Base-by-base conservation (phyloP, 2,797 vertebrate species). In the Brachyrhaphis roseni region DNA sequence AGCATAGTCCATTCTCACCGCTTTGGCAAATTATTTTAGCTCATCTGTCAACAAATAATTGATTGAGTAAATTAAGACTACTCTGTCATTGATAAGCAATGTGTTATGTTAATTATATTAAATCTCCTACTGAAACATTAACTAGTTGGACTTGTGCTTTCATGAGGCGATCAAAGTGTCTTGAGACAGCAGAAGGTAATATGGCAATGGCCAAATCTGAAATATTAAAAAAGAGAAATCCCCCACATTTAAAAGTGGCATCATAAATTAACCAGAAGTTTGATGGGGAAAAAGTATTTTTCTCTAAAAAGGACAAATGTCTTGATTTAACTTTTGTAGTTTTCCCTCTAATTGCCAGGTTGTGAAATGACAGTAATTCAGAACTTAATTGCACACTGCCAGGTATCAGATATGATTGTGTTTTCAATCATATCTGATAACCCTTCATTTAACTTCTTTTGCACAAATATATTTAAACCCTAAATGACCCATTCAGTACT, bases 11-110 rank as follows among this genome's bases (percentile, higher is more conserved):
- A 78, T 85, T 91, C 84, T 77, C 81, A 72, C 77, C 28, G 66
- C 78, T 83, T 79, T 79, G 86, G 78, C 75, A 2, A 46, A 90
- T 89, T 88, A 87, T 90, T 90, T 87, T 76, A 84, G 78, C 81
- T 87, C 85, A 87, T 92, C 79, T 90, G 89, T 90, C 91, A 83
- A 78, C 78, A 78, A 64, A 49, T 89, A 89, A 91, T 84, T 88
- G 89, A 93, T 87, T 81, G 36, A 78, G 80, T 91, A 80, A 89
- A 91, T 90, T 86, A 87, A 79, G 84, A 82, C 78, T 43, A 66
- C 82, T 78, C 75, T 78, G 71, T 77, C 87, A 92, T 91, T 5
- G 90, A 92, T 88, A 59, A 72, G 81, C 79, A 84, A 62, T 92
- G 91, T 89, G 68, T 84, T 89, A 80, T 81, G 78, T 86, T 80